Base-by-base conservation (phyloP, 2,888 invertebrate species). In the Elegia similella region DNA sequence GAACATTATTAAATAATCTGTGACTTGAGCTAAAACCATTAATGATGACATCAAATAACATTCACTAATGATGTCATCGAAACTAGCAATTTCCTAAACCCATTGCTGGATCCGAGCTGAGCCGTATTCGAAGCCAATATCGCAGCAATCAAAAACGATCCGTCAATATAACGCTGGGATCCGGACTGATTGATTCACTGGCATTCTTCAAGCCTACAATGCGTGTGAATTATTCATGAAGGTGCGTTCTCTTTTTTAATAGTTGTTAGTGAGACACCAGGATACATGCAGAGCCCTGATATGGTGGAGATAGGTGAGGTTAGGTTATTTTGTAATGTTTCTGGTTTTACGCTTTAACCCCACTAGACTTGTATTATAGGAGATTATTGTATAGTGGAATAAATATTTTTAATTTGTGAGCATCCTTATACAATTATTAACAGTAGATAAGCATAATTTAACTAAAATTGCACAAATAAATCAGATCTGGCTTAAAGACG, bases 141-240 rank as follows among this genome's bases (percentile, higher is more conserved):
- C 65, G 63, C 60, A 57, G 57, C 61, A 67, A 66, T 68, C 66
- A 59, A 52, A 43, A 64, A 58, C 66, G 67, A 62, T 64, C 54
- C 53, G 53, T 54, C 55, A 65, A 66, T 67, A 73, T 68, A 73
- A 75, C 65, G 61, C 61, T 62, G 60, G 63, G 67, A 73, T 69
- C 64, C 62, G 68, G 68, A 72, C 72, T 70, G 78, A 80, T 80
- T 78, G 80, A 80, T 79, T 79, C 73, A 67, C 67, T 64, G 70
- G 65, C 68, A 75, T 78, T 76, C 71, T 76, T 79, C 79, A 80
- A 73, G 75, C 65, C 67, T 66, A 68, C 70, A 73, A 70, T 75
- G 64, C 69, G 64, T 66, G 75, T 80, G 71, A 78, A 80, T 80
- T 72, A 80, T 81, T 76, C 72, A 81, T 78, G 68, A 72, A 68